phyloP scores from a whole-genome alignment of 2,113 vertebrate species.

The Cyprinodon variegatus region DNA sequence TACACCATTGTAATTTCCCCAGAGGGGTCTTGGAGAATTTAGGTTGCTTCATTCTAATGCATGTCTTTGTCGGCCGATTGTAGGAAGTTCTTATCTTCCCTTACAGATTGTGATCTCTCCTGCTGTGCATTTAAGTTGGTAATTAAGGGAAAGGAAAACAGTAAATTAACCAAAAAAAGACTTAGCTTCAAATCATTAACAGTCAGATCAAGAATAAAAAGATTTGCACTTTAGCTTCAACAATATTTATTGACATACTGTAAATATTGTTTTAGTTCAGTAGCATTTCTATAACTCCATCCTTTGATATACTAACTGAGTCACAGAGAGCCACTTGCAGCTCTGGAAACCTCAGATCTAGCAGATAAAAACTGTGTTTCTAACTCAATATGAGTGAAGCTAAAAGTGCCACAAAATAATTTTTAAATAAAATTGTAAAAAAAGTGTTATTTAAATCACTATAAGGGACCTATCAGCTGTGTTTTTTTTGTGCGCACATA shows the following conservation, averaged over 20 bases:
- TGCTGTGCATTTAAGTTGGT: slow-evolving; percentile 83
- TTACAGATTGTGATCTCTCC: slow-evolving; percentile 71
- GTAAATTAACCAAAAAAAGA: slow-evolving; percentile 62
- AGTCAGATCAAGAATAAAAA: not conserved
- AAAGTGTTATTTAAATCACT: too few species aligned
- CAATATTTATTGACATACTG: slow-evolving; percentile 35
- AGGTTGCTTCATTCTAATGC: slow-evolving; percentile 79
- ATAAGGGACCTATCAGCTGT: too few species aligned
- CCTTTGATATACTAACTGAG: too few species aligned
- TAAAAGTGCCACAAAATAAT: too few species aligned
- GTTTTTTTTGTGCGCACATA: too few species aligned
- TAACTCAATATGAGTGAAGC: too few species aligned
- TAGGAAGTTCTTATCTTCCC: slow-evolving; percentile 75
- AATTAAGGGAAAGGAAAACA: slow-evolving; percentile 75
- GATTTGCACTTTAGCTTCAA: slow-evolving; percentile 38
- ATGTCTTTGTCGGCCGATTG: slow-evolving; percentile 78
- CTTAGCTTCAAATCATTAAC: slow-evolving; percentile 37
- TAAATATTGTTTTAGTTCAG: slow-evolving; percentile 22
- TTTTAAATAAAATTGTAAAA: too few species aligned
- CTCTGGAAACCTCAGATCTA: too few species aligned
- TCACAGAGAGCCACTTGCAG: too few species aligned
- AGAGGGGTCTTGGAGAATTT: too few species aligned
- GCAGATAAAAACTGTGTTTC: too few species aligned
- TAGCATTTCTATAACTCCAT: not conserved
- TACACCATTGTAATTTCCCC: too few species aligned